Conservation (phyloP, 2,797 vertebrate genomes). For the Dermochelys coriacea region DNA sequence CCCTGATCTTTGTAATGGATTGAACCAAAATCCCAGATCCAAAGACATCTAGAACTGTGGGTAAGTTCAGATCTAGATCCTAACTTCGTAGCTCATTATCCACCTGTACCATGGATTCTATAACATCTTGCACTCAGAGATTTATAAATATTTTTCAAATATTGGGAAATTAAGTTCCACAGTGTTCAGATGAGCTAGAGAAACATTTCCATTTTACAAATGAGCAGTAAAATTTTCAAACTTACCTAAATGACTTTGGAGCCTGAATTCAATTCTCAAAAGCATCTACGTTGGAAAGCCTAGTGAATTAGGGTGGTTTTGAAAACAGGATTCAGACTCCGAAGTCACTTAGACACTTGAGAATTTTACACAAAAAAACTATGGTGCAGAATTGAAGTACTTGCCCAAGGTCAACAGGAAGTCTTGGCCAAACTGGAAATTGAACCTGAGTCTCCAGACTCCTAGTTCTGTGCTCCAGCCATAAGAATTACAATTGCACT, state of each 20-base stretch:
- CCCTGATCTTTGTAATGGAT: background rate
- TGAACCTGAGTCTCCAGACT: background rate
- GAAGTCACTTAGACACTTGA: background rate
- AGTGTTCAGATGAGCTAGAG: background rate
- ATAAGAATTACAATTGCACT: background rate
- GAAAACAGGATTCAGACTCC: background rate
- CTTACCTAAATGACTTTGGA: background rate
- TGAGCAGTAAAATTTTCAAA: conserved; percentile 5
- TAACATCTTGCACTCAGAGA: background rate
- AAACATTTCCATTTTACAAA: background rate
- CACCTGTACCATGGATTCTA: background rate
- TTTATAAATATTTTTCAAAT: conserved; percentile 7
- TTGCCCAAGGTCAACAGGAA: background rate
- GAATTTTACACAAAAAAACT: background rate
- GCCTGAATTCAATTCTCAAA: background rate
- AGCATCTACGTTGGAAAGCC: background rate
- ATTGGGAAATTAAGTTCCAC: background rate
- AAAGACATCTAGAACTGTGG: background rate
- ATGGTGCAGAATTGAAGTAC: background rate
- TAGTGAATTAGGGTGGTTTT: background rate
- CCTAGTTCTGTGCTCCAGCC: background rate
- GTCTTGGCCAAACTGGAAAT: background rate
- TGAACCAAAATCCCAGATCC: background rate
- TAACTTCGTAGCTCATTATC: background rate
- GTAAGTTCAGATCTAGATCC: background rate